Evolutionary conservation across 2,113 vertebrate species (phyloP).

Genomic region (Siniperca knerii): DNA sequence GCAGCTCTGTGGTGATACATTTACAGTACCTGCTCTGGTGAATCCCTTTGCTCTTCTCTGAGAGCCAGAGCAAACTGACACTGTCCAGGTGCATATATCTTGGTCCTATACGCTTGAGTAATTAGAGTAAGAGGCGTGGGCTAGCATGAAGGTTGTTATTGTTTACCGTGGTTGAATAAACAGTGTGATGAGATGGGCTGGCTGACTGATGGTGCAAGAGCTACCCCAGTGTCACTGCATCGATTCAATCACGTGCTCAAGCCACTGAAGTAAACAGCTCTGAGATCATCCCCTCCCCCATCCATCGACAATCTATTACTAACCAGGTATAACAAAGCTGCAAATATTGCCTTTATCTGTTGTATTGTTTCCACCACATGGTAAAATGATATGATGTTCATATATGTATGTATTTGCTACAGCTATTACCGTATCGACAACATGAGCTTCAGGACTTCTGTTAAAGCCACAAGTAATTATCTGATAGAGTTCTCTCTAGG

Average conservation of each 20-base stretch:
- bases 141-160: constrained; percentile 70
- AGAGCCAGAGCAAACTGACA: constrained; percentile 22
- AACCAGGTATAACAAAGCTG: constrained; percentile 51
- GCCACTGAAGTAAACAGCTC: constrained; percentile 66
- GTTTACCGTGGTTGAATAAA: constrained; percentile 78
- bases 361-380: neutral
- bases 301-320: constrained; percentile 56
- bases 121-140: constrained; percentile 61
- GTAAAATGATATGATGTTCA: constrained; percentile 9
- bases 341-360: constrained; percentile 37
- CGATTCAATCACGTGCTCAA: constrained; percentile 57
- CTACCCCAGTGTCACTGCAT: constrained; percentile 67
- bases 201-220: constrained; percentile 67
- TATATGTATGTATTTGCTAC: constrained; percentile 9
- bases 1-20: constrained; percentile 58
- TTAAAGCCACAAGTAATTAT: constrained; percentile 64
- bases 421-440: constrained; percentile 48
- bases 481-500: constrained; percentile 44
- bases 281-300: constrained; percentile 22
- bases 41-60: constrained; percentile 28
- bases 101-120: constrained; percentile 44
- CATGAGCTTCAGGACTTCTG: constrained; percentile 41
- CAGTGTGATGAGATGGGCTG: constrained; percentile 73
- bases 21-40: constrained; percentile 34
- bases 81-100: constrained; percentile 42